These are phyloP conservation scores for Eutrigla gurnardus DNA, from an alignment of 2,797 vertebrate species.

Conservation along the genomic window DNA sequence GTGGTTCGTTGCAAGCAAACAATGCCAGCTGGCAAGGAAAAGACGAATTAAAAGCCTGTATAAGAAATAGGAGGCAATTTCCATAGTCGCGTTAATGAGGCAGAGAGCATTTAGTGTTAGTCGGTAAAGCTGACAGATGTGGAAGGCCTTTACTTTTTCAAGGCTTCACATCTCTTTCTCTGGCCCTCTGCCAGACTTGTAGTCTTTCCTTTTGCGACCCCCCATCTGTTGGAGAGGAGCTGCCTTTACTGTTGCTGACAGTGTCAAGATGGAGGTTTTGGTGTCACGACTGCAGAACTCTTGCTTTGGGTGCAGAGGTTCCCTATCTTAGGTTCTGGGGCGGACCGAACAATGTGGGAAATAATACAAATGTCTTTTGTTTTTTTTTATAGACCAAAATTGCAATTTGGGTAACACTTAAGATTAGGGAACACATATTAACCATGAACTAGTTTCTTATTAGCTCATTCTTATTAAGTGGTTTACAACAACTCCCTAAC, in stretches of 20 bases:
- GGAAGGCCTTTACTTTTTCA: conserved; percentile 26
- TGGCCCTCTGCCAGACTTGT: conserved; percentile 40
- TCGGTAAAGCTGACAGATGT: conserved; percentile 65
- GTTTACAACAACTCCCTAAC: too few species aligned
- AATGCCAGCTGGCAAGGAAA: conserved; percentile 64
- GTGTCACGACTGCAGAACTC: conserved; percentile 24
- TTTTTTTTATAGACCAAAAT: neutral
- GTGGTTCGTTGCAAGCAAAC: conserved; percentile 51
- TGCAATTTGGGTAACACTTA: neutral
- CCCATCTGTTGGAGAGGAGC: conserved; percentile 44
- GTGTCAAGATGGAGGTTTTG: conserved; percentile 32
- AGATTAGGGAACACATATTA: too few species aligned
- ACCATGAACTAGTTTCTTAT: too few species aligned
- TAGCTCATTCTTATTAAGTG: too few species aligned
- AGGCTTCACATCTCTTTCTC: conserved; percentile 42
- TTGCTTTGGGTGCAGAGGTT: conserved; percentile 35
- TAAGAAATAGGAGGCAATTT: conserved; percentile 62
- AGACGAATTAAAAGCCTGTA: conserved; percentile 63
- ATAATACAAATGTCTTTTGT: neutral
- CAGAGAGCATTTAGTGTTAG: conserved; percentile 61
- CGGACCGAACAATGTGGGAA: neutral
- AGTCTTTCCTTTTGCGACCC: conserved; percentile 16
- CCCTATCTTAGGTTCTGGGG: neutral
- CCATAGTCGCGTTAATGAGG: conserved; percentile 66
- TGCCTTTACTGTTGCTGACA: conserved; percentile 29